Base-by-base conservation (phyloP, 2,113 vertebrate genomes). In the Madoqua kirkii region DNA sequence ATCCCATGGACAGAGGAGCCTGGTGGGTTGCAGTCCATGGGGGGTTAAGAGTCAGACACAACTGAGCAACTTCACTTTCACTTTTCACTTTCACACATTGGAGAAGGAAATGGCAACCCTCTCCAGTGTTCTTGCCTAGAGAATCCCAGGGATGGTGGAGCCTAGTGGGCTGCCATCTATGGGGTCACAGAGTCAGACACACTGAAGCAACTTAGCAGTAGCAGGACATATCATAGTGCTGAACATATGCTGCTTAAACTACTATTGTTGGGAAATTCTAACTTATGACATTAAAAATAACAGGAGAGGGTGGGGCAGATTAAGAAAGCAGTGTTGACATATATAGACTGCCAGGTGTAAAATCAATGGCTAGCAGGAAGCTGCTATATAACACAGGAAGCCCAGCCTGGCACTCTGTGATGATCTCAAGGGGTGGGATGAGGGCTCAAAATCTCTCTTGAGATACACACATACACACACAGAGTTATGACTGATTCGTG, bases 281-380 rank as follows among this genome's bases (percentile, higher is more conserved):
- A 87, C 29, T 95, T 76, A 94, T 23, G 55, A 43, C 40, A 96
- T 78, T 83, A 85, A 85, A 96, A 89, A 36, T 87, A 95, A 27
- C 71, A 76, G 12, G 21, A 43, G 36, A 76, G 71, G 71, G 40
- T 76, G 40, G 71, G 23, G 25, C 36, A 43, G 17, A 76, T 27
- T 76, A 27, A 76, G 40, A 43, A 43, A 76, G 71, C 14, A 27
- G 40, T 25, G 40, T 25, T 27, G 40, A 76, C 40, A 76, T 43
- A 27, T 14, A 27, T 4, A 76, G 40, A 76, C 23, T 76, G 23
- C 71, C 71, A 14, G 43, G 71, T 76, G 40, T 43, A 76, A 43
- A 27, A 43, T 15, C 1, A 5, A 76, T 4, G 12, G 71, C 71
- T 76, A 76, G 40, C 13, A 40, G 71, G 40, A 76, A 43, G 23